phyloP scores from a whole-genome alignment of 2,888 invertebrate species.

The Scelioninae gen. 2 region DNA sequence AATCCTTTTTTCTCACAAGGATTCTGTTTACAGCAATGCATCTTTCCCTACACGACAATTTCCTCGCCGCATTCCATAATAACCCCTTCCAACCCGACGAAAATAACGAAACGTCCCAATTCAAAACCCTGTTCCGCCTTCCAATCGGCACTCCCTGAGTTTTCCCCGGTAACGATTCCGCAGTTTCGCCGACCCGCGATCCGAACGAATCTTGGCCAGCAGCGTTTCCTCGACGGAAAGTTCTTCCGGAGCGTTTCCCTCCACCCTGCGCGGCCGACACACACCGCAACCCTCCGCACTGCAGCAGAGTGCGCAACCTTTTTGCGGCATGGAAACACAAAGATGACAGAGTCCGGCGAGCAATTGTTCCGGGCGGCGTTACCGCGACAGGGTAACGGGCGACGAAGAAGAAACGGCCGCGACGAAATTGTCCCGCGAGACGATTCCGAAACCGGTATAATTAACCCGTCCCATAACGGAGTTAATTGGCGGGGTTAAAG shows the following conservation, averaged over 20 bases:
- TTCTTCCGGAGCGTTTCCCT: constrained; percentile 52
- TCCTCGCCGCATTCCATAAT: too few relatives aligned
- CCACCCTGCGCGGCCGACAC: constrained; percentile 21
- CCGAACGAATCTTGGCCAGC: constrained; percentile 40
- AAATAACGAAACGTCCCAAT: too few relatives aligned
- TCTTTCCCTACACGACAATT: too few relatives aligned
- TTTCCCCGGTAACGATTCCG: too few relatives aligned
- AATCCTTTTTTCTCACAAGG: too few relatives aligned
- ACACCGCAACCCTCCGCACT: constrained; percentile 55
- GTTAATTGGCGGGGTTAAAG: constrained; percentile 49
- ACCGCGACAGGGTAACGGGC: neutral
- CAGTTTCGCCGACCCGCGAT: constrained; percentile 34
- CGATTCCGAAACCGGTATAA: constrained; percentile 18
- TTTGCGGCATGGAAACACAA: constrained; percentile 47
- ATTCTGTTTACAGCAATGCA: too few relatives aligned
- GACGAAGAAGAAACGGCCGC: neutral
- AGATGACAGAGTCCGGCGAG: constrained; percentile 41
- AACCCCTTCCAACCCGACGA: too few relatives aligned
- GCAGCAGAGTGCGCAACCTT: constrained; percentile 59
- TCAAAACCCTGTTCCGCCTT: too few relatives aligned
- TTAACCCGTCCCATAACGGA: constrained; percentile 35
- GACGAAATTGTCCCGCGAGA: constrained; percentile 3
- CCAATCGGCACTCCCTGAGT: too few relatives aligned
- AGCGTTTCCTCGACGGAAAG: constrained; percentile 34
- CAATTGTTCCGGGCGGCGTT: constrained; percentile 15